Evolutionary conservation across 1,140 invertebrate genomes (phyloP), one percentile per base, ranked within the genome.

Genomic region (Oppia nitens): DNA sequence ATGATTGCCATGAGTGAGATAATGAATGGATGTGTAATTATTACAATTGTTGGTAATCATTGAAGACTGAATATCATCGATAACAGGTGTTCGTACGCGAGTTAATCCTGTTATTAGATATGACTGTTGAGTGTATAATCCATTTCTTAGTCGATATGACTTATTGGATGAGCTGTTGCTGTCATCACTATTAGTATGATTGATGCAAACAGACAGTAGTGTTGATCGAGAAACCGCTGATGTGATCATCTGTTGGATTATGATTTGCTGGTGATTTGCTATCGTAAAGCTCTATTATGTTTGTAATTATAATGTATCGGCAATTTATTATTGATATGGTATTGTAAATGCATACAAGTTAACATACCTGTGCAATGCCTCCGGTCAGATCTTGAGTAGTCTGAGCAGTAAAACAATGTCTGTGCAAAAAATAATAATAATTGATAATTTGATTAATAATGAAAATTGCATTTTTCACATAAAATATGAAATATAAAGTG

Each of bases 321-420:
- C 82, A 78, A 62, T 76, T 76, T 45, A 69, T 73, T 73, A 83
- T 68, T n/a, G 75, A n/a, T 75, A 66, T 84, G 82, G 71, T 80
- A 83, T 17, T 40, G 17, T 40, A 9, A 9, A 9, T 40, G 32
- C 32, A 40, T 17, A 9, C 32, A 40, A 40, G 32, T 9, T 6
- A 17, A 40, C n/a, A 40, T 40, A 40, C 32, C 72, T 87, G 83
- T 53, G 84, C 81, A 56, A 87, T 81, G 45, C 83, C 83, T 48
- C 84, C 83, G 1, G 83, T 83, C 53, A 87, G 76, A 68, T 85
- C 84, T 70, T 84, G 82, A 48, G 87, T 72, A 1, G 81, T 82
- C 67, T 82, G 73, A 3, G 80, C 81, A 21, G 78, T 79, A 40
- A 75, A 76, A 45, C 81, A 81, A 11, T 62, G 55, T 45, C 74